These are phyloP conservation scores for Merops nubicus DNA, from an alignment of 2,113 vertebrate species.

Conservation along the genomic window DNA sequence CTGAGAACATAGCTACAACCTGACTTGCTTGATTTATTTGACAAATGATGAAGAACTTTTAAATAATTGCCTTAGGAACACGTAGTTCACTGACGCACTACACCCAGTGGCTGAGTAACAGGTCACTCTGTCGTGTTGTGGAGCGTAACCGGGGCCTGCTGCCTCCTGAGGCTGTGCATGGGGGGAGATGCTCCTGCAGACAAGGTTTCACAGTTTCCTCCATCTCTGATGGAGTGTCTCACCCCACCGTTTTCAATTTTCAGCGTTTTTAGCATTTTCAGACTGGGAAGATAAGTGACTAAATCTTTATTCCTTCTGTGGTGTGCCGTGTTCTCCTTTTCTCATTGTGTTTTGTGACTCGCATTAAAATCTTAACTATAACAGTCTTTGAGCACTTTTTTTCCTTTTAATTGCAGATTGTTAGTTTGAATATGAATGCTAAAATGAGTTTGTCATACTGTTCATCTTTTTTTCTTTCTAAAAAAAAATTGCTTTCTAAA, in stretches of 20 bases:
- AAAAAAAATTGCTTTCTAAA: neutral
- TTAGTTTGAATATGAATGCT: neutral
- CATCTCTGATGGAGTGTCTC: neutral
- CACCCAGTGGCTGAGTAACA: neutral
- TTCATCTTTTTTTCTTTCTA: neutral
- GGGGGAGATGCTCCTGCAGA: neutral
- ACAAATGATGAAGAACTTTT: neutral
- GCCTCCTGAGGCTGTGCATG: neutral
- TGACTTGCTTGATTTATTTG: neutral
- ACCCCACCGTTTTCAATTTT: neutral
- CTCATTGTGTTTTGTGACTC: neutral
- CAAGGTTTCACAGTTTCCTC: neutral
- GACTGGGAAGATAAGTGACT: neutral
- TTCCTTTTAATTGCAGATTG: neutral
- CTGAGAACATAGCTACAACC: neutral
- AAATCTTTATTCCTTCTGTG: neutral
- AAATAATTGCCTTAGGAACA: neutral
- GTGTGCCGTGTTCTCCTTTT: neutral
- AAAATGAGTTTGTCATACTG: constrained; percentile 1
- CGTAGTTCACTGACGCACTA: neutral
- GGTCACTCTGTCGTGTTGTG: neutral
- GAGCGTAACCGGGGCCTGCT: neutral
- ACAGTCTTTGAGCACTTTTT: neutral
- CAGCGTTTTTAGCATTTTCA: neutral
- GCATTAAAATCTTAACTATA: neutral